Evolutionary conservation across 2,113 vertebrate genomes (phyloP).

Genomic region (Cyanistes caeruleus): DNA sequence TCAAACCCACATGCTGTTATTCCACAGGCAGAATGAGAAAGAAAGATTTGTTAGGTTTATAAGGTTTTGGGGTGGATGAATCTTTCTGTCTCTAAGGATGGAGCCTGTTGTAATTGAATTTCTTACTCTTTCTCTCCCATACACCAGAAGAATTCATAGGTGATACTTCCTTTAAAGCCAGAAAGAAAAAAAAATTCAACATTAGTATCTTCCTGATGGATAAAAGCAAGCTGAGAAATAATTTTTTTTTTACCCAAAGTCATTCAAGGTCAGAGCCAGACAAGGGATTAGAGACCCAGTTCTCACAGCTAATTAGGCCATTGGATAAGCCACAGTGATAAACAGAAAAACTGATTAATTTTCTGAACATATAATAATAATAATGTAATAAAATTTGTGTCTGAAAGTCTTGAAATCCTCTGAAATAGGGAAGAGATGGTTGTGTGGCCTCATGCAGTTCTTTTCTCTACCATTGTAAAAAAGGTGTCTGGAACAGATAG

Average conservation of each 20-base stretch:
- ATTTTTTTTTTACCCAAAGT: background rate
- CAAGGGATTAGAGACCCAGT: background rate
- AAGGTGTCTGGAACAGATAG: background rate
- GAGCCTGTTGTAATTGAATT: background rate
- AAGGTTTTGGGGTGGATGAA: background rate
- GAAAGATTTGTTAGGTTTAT: background rate
- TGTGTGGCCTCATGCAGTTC: background rate
- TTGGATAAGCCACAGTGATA: background rate
- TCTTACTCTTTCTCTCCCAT: background rate
- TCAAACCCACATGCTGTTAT: background rate
- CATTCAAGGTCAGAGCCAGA: background rate
- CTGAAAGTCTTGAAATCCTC: background rate
- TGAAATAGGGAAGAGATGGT: background rate
- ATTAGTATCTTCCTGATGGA: background rate
- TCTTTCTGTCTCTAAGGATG: background rate
- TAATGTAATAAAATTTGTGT: background rate
- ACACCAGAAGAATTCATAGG: background rate
- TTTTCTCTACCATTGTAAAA: background rate
- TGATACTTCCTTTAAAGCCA: background rate
- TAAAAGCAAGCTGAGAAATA: background rate
- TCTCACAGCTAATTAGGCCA: conserved; percentile 12
- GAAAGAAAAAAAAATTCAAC: background rate
- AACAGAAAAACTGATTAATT: background rate
- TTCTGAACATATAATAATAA: background rate
- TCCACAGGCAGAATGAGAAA: background rate